Conservation (phyloP, 2,888 invertebrate genomes). For the Barypeithes pellucidus region DNA sequence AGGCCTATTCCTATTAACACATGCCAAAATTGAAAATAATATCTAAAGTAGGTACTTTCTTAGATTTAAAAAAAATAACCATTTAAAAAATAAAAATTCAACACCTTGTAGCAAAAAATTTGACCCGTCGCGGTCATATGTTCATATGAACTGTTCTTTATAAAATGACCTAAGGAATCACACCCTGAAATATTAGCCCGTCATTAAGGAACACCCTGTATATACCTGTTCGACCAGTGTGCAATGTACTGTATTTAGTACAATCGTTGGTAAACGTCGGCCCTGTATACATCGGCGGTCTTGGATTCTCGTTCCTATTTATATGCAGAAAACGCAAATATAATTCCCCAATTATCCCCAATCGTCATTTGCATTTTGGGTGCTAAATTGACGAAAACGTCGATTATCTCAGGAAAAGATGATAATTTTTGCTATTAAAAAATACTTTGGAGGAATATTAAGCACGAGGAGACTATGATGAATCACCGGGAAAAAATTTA, state of each 20-base stretch:
- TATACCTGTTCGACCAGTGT: background rate
- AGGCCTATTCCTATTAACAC: no score
- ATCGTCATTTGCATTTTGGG: conserved; percentile 41
- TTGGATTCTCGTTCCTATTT: conserved; percentile 27
- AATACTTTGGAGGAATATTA: conserved; percentile 38
- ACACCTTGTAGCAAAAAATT: no score
- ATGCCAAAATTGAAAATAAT: no score
- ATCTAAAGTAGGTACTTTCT: no score
- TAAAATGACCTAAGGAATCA: no score
- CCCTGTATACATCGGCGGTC: conserved; percentile 4
- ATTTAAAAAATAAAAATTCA: no score
- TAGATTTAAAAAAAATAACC: no score
- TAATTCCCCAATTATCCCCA: conserved; percentile 30
- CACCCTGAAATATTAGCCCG: no score
- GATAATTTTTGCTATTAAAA: conserved; percentile 35
- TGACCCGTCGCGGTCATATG: no score
- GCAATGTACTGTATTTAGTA: background rate
- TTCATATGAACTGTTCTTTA: no score
- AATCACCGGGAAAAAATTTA: background rate
- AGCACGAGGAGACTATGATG: background rate
- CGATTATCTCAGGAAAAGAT: conserved; percentile 18
- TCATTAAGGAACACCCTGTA: no score
- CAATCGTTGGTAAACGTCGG: background rate
- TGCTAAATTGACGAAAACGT: conserved; percentile 15
- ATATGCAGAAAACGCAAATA: conserved; percentile 31